Conservation (phyloP, 2,888 invertebrate genomes). For the Drosophila acutilabella region DNA sequence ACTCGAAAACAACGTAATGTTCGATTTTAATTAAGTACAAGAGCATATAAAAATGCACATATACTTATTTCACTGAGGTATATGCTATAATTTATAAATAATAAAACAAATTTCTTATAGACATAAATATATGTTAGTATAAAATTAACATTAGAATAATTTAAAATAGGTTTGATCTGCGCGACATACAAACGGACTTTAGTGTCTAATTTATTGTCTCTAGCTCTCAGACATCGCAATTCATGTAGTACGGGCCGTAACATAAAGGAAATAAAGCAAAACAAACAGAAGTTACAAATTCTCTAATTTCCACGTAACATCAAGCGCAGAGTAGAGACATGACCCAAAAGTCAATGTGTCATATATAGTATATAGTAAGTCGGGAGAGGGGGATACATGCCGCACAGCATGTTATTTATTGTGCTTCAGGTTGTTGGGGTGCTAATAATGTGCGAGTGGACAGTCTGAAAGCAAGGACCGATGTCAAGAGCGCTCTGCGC, state of each 20-base stretch:
- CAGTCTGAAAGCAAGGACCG: conserved; percentile 34
- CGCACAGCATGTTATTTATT: conserved; percentile 73
- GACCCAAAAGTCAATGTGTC: conserved; percentile 50
- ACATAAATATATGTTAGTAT: too few species aligned
- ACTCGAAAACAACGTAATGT: too few species aligned
- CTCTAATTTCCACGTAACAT: conserved; percentile 49
- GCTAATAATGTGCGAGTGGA: conserved; percentile 73
- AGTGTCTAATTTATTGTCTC: too few species aligned
- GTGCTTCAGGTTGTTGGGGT: conserved; percentile 69
- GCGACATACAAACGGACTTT: too few species aligned
- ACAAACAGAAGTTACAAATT: conserved; percentile 47
- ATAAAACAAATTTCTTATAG: too few species aligned
- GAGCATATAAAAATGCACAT: too few species aligned
- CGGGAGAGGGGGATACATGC: conserved; percentile 28
- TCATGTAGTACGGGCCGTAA: too few species aligned
- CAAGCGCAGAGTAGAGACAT: conserved; percentile 33
- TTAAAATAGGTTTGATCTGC: too few species aligned
- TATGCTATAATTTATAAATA: background rate
- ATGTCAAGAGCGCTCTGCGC: conserved; percentile 42
- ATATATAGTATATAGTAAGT: conserved; percentile 15
- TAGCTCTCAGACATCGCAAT: too few species aligned
- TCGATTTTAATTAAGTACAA: too few species aligned
- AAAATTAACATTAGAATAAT: too few species aligned
- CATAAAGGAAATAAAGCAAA: conserved; percentile 17
- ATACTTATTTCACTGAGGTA: too few species aligned